Evolutionary conservation across 2,113 vertebrate genomes (phyloP).

Genomic region (Spea bombifrons): DNA sequence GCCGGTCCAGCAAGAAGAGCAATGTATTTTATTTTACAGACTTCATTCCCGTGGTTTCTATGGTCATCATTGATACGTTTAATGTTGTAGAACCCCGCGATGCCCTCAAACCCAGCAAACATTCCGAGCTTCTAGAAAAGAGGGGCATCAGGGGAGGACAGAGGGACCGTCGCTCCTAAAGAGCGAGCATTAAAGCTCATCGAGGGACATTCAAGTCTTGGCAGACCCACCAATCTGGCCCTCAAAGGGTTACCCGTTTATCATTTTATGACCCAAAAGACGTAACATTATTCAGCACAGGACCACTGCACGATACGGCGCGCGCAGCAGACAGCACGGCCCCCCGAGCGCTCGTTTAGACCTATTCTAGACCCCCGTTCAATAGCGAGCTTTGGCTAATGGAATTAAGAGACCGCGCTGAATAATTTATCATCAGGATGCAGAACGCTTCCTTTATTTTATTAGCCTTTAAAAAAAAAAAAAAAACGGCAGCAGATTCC

Average conservation of each 20-base stretch:
- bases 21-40: too few species aligned
- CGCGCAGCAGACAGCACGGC: slow-evolving; percentile 1
- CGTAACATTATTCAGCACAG: neutral
- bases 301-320: slow-evolving; percentile 3
- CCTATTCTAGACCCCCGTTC: slow-evolving; percentile 14
- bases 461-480: neutral
- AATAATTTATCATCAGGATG: slow-evolving; percentile 35
- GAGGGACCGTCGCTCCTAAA: too few species aligned
- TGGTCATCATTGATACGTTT: too few species aligned
- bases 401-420: slow-evolving; percentile 19
- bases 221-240: neutral
- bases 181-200: too few species aligned
- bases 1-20: too few species aligned
- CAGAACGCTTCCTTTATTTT: slow-evolving; percentile 17
- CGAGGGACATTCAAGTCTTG: too few species aligned
- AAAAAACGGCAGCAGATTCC: too few species aligned
- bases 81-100: too few species aligned
- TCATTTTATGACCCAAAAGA: neutral
- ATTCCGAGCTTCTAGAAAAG: too few species aligned
- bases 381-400: slow-evolving; percentile 26
- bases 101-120: too few species aligned
- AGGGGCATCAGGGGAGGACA: too few species aligned
- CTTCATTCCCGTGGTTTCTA: too few species aligned
- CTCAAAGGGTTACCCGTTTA: neutral
- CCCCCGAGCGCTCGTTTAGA: slow-evolving; percentile 6